These are phyloP conservation scores for Lichenostomus cassidix DNA, from an alignment of 2,113 vertebrate genomes.

Conservation along the genomic window DNA sequence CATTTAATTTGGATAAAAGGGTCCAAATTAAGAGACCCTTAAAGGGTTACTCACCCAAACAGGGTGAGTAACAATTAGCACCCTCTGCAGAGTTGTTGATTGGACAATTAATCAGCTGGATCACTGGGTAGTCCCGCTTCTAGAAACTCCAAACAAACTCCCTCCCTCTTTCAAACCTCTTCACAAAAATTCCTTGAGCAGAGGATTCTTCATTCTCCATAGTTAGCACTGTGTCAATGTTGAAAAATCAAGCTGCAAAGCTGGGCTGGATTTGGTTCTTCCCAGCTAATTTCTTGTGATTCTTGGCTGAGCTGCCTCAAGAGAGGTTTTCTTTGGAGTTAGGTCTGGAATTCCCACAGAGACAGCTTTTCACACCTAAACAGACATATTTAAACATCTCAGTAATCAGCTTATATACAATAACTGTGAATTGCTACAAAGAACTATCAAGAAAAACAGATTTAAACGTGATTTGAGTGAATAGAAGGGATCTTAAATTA, in stretches of 20 bases:
- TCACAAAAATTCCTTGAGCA: neutral
- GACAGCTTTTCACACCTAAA: neutral
- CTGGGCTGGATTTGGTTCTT: neutral
- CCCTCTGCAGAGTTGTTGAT: neutral
- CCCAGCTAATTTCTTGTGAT: neutral
- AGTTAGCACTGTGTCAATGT: neutral
- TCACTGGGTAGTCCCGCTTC: neutral
- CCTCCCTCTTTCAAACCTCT: neutral
- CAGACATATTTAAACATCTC: neutral
- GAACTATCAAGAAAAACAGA: neutral
- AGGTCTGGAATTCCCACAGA: neutral
- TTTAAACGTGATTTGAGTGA: neutral
- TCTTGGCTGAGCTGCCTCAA: neutral
- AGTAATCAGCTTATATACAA: neutral
- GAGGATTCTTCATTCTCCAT: fast-evolving
- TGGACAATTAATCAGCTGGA: neutral
- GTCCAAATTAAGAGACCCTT: too few relatives aligned
- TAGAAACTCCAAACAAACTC: neutral
- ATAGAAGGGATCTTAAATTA: neutral
- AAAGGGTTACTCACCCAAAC: too few relatives aligned
- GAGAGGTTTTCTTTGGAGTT: neutral
- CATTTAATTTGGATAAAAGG: neutral
- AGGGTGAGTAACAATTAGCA: neutral
- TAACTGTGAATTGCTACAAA: neutral
- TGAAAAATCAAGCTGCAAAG: neutral